Evolutionary conservation across 2,888 invertebrate species (phyloP), one percentile per base, ranked within the genome.

Genomic region (Dichetophora obliterata): DNA sequence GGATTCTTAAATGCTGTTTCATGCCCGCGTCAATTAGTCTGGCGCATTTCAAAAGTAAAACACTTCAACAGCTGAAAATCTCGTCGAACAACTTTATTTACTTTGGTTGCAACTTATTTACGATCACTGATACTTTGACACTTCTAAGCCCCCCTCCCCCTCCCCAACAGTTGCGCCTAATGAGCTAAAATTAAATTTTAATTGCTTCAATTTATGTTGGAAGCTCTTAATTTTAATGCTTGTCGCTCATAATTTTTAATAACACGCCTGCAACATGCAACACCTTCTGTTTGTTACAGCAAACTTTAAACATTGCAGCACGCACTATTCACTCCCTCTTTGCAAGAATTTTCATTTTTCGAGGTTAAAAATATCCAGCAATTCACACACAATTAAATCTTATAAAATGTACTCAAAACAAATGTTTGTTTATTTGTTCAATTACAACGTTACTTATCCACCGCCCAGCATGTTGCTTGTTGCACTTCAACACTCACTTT

Each of bases 241-340:
- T 61, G 72, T 61, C 72, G 19, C 61, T 61, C 61, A 27, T 59
- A 72, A 72, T 72, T 72, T 61, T 16, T n/a, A n/a, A n/a, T n/a
- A 59, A 24, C 48, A 48, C 48, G 68, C 43, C 43, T 43, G 43
- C 68, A 48, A 68, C 68, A 48, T 48, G 68, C 50, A 50, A 68
- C 68, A 68, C 68, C 68, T 68, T 66, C 43, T 66, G 66, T 22
- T 59, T 66, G 66, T 22, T 59, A 27, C 27, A 27, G 9, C 59
- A 24, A 59, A 50, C 19, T 43, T 24, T 50, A 11, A n/a, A 52
- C 27, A 68, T 50, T 8, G 27, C 68, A 68, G 48, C 63, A 63
- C 63, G 31, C 43, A 14, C 43, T 43, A 14, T 43, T 43, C 43
- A n/a, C n/a, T 43, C 43, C 43, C 43, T 43, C 43, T 11, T 43